phyloP scores from a whole-genome alignment of 2,113 vertebrate genomes.

The Xiphophorus hellerii region DNA sequence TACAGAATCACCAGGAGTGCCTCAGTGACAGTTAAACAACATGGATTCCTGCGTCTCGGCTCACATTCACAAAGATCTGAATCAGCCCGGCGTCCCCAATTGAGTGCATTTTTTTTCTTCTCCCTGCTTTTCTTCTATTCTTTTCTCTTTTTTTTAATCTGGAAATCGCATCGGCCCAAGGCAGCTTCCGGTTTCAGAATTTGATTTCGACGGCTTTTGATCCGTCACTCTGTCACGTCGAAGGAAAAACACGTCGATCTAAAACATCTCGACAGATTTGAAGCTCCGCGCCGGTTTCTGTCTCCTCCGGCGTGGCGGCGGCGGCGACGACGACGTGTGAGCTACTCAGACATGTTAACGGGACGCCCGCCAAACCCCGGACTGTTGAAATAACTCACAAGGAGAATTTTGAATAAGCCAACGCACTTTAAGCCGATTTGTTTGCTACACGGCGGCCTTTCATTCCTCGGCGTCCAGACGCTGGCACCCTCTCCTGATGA shows the following conservation, averaged over 20 bases:
- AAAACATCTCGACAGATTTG: not conserved
- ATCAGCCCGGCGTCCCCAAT: not conserved
- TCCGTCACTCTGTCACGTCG: not conserved
- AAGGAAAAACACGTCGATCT: not conserved
- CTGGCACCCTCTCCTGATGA: conserved; percentile 46
- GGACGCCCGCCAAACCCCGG: not conserved
- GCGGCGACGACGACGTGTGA: not conserved
- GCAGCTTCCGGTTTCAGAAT: not conserved
- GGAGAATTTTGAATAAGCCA: conserved; percentile 5
- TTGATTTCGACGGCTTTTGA: not conserved
- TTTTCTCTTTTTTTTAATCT: not conserved
- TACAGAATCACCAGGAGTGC: not conserved
- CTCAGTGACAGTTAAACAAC: not conserved
- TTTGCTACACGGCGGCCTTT: conserved; percentile 3
- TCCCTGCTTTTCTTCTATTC: not conserved
- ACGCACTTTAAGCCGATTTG: conserved; percentile 27
- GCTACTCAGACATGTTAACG: conserved; percentile 3
- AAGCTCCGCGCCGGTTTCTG: conserved; percentile 1
- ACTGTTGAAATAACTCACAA: not conserved
- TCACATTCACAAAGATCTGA: conserved; percentile 6
- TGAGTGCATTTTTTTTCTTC: conserved; percentile 6
- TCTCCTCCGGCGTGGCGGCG: not conserved
- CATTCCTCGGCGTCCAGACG: conserved; percentile 15
- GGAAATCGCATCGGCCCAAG: conserved; percentile 2
- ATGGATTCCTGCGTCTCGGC: not conserved